Evolutionary conservation across 2,797 vertebrate genomes (phyloP), one percentile per base, ranked within the genome.

Genomic region (Coregonus ussuriensis): DNA sequence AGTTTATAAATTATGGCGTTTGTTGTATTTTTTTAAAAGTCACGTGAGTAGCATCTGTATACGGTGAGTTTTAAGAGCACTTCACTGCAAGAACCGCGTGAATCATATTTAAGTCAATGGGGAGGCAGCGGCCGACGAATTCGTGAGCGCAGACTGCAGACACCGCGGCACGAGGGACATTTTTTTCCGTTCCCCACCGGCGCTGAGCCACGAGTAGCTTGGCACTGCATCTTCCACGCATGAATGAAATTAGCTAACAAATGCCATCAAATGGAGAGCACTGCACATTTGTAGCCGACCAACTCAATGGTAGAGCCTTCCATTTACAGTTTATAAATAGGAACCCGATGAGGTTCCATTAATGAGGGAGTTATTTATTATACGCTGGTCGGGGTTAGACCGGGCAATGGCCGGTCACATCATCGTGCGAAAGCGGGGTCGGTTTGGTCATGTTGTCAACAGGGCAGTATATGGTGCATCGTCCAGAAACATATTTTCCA

Each of bases 171-270:
- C 47, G 11, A 47, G 16, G 67, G 41, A 25, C 1, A 25, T 25
- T 25, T 25, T 25, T 25, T 25, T 59, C 56, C 56, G 56, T 59
- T n/a, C 56, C 18, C 6, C 9, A 47, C 0, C 75, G 25, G 85
- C 82, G 78, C 72, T 74, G 37, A 51, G 69, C 83, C 76, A 86
- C 85, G 68, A 85, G 62, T 6, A 33, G 63, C 3, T 29, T 77
- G 18, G n/a, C 56, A 9, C 9, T 6, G n/a, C 4, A 59, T 59
- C 6, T 59, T 59, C 18, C 54, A n/a, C 18, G 18, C 56, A 59
- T 59, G 2, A 11, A 47, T 47, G 0, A 47, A 59, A 59, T n/a
- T 21, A 13, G 9, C 41, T 11, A 47, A 21, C 18, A 18, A 59
- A 59, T n/a, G 18, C 56, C 56, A 59, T 21, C 6, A 59, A 59